Evolutionary conservation across 2,797 vertebrate genomes (phyloP).

Genomic region (Onychomys leucogaster): DNA sequence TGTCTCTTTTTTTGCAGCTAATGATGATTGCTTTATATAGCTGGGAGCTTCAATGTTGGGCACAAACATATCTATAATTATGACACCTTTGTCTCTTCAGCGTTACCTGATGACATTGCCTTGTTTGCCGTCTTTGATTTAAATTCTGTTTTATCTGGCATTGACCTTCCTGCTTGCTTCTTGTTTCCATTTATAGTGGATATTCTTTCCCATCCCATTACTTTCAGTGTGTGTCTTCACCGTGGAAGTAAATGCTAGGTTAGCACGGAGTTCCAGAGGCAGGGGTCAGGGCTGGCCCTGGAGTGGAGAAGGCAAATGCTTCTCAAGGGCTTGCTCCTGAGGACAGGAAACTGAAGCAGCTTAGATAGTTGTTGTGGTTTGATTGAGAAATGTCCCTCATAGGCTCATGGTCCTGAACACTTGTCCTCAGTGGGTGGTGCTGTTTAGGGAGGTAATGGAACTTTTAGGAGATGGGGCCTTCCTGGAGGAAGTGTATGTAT

Average conservation of each 20-base stretch:
- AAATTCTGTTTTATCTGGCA: not conserved
- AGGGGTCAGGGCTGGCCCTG: too few species aligned
- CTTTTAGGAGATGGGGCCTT: not conserved
- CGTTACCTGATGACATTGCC: not conserved
- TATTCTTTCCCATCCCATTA: not conserved
- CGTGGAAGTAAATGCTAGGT: not conserved
- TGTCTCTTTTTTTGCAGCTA: not conserved
- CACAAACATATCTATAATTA: not conserved
- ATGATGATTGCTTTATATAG: not conserved
- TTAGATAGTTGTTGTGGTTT: not conserved
- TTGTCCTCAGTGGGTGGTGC: not conserved
- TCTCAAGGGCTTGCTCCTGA: not conserved
- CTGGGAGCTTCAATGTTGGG: not conserved
- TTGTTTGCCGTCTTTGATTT: not conserved
- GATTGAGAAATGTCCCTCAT: not conserved
- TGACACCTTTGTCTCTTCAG: not conserved
- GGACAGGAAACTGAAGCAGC: not conserved
- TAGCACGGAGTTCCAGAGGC: not conserved
- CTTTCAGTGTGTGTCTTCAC: not conserved
- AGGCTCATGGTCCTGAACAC: not conserved
- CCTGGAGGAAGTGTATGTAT: not conserved
- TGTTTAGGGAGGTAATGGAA: not conserved
- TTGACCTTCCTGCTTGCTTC: not conserved
- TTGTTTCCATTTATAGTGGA: not conserved
- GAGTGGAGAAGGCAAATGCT: not conserved